These are phyloP conservation scores for Brachyopa scutellaris DNA, from an alignment of 2,888 invertebrate species.

Conservation along the genomic window DNA sequence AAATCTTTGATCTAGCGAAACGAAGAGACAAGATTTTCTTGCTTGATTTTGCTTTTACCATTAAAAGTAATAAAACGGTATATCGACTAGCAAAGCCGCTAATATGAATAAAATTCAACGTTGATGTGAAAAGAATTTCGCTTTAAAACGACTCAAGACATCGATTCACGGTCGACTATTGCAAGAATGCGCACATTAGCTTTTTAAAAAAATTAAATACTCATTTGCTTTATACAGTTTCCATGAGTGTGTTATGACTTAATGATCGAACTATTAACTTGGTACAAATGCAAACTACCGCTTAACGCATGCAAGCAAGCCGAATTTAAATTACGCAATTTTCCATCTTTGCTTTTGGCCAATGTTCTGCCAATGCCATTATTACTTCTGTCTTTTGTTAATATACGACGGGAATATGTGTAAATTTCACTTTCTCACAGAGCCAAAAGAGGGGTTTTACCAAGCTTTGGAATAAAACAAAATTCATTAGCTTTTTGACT, in stretches of 20 bases:
- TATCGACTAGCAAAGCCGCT: conserved; percentile 8
- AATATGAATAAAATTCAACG: conserved; percentile 25
- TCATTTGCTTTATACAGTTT: conserved; percentile 23
- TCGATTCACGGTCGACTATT: neutral
- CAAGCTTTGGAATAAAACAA: neutral
- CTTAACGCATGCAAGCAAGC: neutral
- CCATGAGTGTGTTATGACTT: conserved; percentile 15
- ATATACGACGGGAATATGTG: conserved; percentile 36
- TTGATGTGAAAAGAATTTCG: conserved; percentile 15
- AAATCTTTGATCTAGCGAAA: too few species aligned
- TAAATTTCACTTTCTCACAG: conserved; percentile 64
- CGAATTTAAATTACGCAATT: conserved; percentile 49
- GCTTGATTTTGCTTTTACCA: conserved; percentile 24
- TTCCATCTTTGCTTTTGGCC: conserved; percentile 32
- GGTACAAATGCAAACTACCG: conserved; percentile 5
- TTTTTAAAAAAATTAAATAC: conserved; percentile 35
- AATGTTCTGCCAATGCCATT: conserved; percentile 48
- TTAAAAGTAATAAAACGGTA: conserved; percentile 36
- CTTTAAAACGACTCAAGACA: conserved; percentile 3
- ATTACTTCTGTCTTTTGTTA: conserved; percentile 24
- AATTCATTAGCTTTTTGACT: too few species aligned
- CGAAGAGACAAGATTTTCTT: neutral
- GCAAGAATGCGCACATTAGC: conserved; percentile 13
- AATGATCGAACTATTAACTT: neutral
- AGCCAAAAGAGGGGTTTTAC: neutral